Percentiles rank a stretch among this genome's conserved stretches.
Evolutionary conservation across 2,797 vertebrate genomes (phyloP).

Genomic region (Labeo calbasu): DNA sequence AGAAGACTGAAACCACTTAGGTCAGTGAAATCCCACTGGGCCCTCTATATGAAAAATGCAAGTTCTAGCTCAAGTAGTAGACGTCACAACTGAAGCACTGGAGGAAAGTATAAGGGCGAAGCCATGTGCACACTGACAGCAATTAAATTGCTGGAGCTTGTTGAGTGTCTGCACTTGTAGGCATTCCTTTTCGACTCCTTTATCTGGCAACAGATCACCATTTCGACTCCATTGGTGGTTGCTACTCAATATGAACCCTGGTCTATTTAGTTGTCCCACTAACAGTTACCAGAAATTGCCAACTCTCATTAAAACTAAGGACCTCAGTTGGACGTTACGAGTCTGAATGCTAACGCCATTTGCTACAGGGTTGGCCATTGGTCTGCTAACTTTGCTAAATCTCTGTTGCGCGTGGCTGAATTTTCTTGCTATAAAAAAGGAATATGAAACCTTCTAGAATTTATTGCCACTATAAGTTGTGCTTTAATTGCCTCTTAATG

Average conservation of each 20-base stretch:
- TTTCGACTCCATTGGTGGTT: background rate
- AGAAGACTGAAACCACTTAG: slow-evolving; percentile 24
- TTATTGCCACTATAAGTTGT: background rate
- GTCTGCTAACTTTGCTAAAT: background rate
- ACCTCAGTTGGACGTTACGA: background rate
- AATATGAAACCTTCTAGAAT: background rate
- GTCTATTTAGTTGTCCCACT: background rate
- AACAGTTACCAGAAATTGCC: background rate
- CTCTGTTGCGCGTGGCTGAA: background rate
- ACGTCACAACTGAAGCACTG: background rate
- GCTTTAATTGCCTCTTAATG: too few relatives aligned
- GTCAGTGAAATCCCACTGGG: slow-evolving; percentile 15
- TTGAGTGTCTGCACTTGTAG: slow-evolving; percentile 14
- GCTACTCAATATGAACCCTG: background rate
- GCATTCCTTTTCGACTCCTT: background rate
- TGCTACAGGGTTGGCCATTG: background rate
- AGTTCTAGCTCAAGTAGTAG: background rate
- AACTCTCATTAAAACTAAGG: background rate
- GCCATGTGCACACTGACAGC: background rate
- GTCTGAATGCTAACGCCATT: background rate
- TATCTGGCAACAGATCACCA: background rate
- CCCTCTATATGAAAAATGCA: slow-evolving; percentile 1
- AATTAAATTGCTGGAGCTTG: slow-evolving; percentile 24
- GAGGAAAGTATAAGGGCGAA: background rate
- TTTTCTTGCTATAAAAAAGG: background rate